Evolutionary conservation across 1,140 invertebrate species (phyloP), one percentile per base, ranked within the genome.

Genomic region (Bactericera cockerelli): DNA sequence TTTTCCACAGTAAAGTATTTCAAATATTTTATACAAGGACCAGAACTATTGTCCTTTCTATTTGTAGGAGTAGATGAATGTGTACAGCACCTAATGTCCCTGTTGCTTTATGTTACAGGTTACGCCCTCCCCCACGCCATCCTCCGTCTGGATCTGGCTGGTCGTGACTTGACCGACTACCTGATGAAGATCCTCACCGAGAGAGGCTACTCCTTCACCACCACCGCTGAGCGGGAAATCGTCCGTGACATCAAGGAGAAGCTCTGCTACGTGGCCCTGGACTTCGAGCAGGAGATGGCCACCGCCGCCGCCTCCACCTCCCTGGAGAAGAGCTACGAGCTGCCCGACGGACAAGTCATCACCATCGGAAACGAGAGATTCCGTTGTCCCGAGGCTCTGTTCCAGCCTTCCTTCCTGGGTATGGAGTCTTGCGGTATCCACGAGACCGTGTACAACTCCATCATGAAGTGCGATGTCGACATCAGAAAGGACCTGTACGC

Each of bases 231-330:
- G 74, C 80, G 90, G 74, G 91, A 95, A 83, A 95, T 95, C 70
- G 92, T 94, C 42, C 83, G 92, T 72, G 91, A 95, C 77, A 92
- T 94, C 78, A 93, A 91, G 79, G 88, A 92, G 71, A 92, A 91
- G 72, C 79, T 92, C 58, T 92, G 88, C 80, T 92, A 91, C 75
- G 80, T 84, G 54, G 82, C 81, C 62, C 71, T 86, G 68, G 82
- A 76, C 74, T 86, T 90, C 69, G 87, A 91, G 71, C 86, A 89
- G 72, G 87, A 91, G 75, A 91, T 91, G 87, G 82, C 82, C 64
- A 89, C 86, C 38, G 86, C 86, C 58, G 83, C 86, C 22, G 78
- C 83, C 49, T 84, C 82, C 65, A 83, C 80, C 53, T 84, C 82
- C 25, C 74, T 89, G 62, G 86, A 88, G 71, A 89, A 89, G 74